Base-by-base conservation (phyloP, 2,113 vertebrate species). In the Pluvialis apricaria region DNA sequence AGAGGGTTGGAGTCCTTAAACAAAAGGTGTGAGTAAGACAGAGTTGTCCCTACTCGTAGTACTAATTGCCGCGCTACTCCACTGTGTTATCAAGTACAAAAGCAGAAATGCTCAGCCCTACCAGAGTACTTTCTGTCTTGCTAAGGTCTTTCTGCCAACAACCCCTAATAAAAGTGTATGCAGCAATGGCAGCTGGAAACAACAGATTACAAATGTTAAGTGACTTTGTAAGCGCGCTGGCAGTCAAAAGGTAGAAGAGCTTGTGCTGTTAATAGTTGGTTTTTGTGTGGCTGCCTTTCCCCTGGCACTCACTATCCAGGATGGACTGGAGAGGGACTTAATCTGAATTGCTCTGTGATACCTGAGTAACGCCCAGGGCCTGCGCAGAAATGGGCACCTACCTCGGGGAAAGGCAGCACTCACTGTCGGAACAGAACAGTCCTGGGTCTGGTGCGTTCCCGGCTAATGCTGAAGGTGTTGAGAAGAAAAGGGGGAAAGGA, bases 21-120 rank as follows among this genome's bases (percentile, higher is more conserved):
- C 19, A 38, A 32, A 77, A 60, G 25, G 8, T 26, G 20, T 36
- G 44, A 45, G 16, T 49, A 58, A n/a, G 65, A 45, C 17, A 54
- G 65, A 38, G 29, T 28, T 3, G 0, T 38, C 19, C 7, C 38
- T 54, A 36, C 16, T 45, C 1, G 1, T 20, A 31, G 51, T 54
- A 49, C 15, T 44, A 57, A 47, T 15, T 40, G 10, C 22, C 64
- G 19, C 1, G 0, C 69, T 77, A 26, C 64, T 45, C 16, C 26
- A 47, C 0, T 5, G 20, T 11, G 29, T 45, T 22, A 47, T 11
- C 29, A 70, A 75, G 31, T 19, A 44, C 6, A 42, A 31, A 71
- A 28, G 51, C 7, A 66, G 51, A 92, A 91, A 62, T 70, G 25
- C 34, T 70, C 55, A 76, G 9, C 28, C 20, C 51, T 29, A 5